These are phyloP conservation scores for Rhagium mordax DNA, from an alignment of 2,888 invertebrate species.

Conservation along the genomic window DNA sequence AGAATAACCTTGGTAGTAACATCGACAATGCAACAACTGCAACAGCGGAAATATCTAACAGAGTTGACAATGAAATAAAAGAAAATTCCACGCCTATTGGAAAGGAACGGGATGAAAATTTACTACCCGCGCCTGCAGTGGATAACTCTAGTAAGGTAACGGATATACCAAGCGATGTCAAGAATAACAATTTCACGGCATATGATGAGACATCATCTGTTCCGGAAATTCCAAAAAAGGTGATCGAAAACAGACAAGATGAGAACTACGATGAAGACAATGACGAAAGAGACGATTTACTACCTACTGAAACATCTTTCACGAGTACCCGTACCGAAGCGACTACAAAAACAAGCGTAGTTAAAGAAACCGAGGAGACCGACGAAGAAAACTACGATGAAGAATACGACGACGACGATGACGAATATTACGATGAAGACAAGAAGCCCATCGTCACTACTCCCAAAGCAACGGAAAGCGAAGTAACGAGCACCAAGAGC, in stretches of 20 bases:
- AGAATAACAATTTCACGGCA: neutral
- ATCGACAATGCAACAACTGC: slow-evolving; percentile 7
- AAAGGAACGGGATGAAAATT: neutral
- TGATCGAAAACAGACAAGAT: slow-evolving; percentile 23
- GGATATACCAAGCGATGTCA: neutral
- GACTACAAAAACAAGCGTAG: neutral
- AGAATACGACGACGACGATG: slow-evolving; percentile 26
- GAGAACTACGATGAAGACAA: slow-evolving; percentile 24
- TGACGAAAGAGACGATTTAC: neutral
- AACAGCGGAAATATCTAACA: neutral
- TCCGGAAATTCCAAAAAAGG: neutral
- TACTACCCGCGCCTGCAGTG: neutral
- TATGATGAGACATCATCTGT: neutral
- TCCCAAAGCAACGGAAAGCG: neutral
- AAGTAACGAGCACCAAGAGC: neutral
- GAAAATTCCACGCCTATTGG: neutral
- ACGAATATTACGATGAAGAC: slow-evolving; percentile 36
- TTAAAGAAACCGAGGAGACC: neutral
- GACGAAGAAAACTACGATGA: slow-evolving; percentile 22
- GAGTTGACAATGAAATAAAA: neutral
- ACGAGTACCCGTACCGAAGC: neutral
- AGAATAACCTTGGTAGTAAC: neutral
- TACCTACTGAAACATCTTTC: neutral
- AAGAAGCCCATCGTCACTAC: slow-evolving; percentile 7
- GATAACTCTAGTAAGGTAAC: neutral